These are phyloP conservation scores for Percopsis transmontana DNA, from an alignment of 2,113 vertebrate species.

Conservation along the genomic window DNA sequence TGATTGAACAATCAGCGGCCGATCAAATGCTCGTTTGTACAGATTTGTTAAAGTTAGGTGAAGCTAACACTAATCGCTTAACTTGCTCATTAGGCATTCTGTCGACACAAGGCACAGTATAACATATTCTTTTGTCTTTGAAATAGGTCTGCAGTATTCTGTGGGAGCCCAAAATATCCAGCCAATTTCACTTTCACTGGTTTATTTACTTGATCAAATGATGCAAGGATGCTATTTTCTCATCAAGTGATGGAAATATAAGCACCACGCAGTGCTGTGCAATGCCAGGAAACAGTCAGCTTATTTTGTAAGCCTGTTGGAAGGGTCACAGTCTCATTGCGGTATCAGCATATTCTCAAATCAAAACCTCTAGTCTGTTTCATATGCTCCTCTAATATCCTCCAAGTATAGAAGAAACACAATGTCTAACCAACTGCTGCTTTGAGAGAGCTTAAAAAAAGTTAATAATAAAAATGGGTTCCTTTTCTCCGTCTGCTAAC, in stretches of 20 bases:
- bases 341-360: neutral
- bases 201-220: too few relatives aligned
- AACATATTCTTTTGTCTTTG: too few relatives aligned
- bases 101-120: neutral
- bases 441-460: too few relatives aligned
- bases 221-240: too few relatives aligned
- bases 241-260: neutral
- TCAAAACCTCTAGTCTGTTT: neutral
- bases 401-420: too few relatives aligned
- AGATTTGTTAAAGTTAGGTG: neutral
- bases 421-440: too few relatives aligned
- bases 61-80: neutral
- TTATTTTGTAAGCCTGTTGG: neutral
- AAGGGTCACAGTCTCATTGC: neutral
- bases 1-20: neutral
- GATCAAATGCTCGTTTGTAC: neutral
- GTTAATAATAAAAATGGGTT: too few relatives aligned
- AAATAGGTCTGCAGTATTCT: too few relatives aligned
- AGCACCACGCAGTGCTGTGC: neutral
- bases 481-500: too few relatives aligned
- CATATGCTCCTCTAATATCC: neutral
- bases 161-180: too few relatives aligned
- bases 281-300: neutral
- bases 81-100: neutral
- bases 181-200: too few relatives aligned